These are phyloP conservation scores for Mastomys coucha DNA, from an alignment of 2,113 vertebrate genomes.

Conservation along the genomic window DNA sequence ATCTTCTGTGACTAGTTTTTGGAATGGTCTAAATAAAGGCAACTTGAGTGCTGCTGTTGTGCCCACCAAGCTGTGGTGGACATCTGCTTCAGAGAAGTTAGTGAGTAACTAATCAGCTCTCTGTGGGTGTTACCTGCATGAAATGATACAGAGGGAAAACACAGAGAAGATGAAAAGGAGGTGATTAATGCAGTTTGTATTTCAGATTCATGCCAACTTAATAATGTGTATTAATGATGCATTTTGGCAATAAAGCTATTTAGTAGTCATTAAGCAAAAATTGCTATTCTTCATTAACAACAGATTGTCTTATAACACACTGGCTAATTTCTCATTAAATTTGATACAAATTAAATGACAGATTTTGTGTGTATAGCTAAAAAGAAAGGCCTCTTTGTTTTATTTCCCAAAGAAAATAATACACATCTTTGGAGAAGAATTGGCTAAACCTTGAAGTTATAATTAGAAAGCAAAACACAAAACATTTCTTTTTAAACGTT, in stretches of 20 bases:
- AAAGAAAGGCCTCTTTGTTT: conserved; percentile 15
- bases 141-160: neutral
- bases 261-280: conserved; percentile 73
- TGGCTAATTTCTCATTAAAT: conserved; percentile 63
- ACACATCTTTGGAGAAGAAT: neutral
- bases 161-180: conserved; percentile 52
- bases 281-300: conserved; percentile 51
- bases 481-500: neutral
- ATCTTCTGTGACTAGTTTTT: conserved; percentile 53
- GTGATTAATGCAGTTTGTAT: conserved; percentile 35
- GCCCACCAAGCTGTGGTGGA: neutral
- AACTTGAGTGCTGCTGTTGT: neutral
- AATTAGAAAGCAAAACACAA: conserved; percentile 40
- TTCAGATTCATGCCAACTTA: conserved; percentile 61
- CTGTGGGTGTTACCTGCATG: neutral
- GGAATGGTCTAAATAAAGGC: neutral
- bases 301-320: conserved; percentile 51
- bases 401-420: conserved; percentile 66
- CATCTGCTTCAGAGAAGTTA: neutral
- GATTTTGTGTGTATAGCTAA: neutral
- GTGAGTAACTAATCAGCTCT: neutral
- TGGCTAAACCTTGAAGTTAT: neutral
- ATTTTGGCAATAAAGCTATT: conserved; percentile 72
- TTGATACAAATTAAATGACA: conserved; percentile 69
- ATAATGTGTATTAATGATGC: conserved; percentile 63